Conservation (phyloP, 2,113 vertebrate species). For the Natator depressus region DNA sequence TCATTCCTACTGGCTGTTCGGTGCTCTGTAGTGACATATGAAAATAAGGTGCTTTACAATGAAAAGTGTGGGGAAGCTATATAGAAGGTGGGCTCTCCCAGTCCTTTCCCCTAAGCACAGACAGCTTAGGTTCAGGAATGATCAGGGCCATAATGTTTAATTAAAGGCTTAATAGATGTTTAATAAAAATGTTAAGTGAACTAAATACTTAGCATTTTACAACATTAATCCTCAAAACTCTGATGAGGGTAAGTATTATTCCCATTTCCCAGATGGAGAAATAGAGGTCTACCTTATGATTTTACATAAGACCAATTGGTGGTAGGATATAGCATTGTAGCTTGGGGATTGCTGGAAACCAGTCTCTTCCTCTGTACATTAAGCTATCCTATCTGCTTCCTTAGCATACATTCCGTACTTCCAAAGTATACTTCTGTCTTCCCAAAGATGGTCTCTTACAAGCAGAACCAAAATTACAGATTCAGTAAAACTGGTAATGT, state of each 20-base stretch:
- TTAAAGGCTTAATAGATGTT: background rate
- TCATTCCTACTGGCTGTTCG: background rate
- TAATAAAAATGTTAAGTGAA: background rate
- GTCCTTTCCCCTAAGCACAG: background rate
- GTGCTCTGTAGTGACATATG: background rate
- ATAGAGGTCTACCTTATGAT: background rate
- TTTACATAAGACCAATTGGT: background rate
- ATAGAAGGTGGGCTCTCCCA: background rate
- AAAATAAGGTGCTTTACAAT: background rate
- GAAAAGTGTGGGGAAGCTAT: background rate
- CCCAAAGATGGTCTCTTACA: background rate
- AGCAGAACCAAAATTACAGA: background rate
- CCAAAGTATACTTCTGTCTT: background rate
- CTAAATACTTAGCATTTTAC: background rate
- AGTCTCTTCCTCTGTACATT: background rate
- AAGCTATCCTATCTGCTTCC: accelerated
- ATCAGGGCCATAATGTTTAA: background rate
- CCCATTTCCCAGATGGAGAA: background rate
- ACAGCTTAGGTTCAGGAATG: background rate
- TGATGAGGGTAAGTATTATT: background rate
- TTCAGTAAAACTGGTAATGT: background rate
- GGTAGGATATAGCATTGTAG: background rate
- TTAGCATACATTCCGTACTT: background rate
- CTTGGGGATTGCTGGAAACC: background rate
- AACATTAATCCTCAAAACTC: background rate